These are phyloP conservation scores for Leucoraja erinaceus DNA, from an alignment of 2,113 vertebrate species.

Conservation along the genomic window DNA sequence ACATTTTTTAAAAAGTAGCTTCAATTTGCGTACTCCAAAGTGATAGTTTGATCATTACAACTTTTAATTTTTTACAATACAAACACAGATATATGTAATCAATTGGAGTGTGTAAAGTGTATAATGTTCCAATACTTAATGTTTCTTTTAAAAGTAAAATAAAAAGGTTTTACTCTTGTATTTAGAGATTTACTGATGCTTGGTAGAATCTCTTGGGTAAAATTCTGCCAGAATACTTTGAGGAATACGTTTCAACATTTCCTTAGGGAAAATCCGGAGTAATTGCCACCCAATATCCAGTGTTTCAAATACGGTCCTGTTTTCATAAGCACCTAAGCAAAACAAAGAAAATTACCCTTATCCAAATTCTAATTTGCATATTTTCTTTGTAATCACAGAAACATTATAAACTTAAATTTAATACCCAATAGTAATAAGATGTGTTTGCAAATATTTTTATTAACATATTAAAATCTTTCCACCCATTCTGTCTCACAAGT, in stretches of 20 bases:
- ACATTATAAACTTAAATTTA: neutral
- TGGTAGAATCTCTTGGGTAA: conserved; percentile 48
- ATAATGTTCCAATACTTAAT: neutral
- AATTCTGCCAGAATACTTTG: conserved; percentile 40
- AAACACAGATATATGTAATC: neutral
- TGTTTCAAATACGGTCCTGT: conserved; percentile 41
- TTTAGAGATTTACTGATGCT: conserved; percentile 49
- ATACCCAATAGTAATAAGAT: neutral
- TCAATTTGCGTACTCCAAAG: neutral
- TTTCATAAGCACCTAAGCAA: conserved; percentile 40
- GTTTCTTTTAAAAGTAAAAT: neutral
- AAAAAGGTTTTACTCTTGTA: neutral
- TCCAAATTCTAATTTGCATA: neutral
- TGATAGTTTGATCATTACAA: conserved; percentile 3
- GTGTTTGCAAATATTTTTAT: no score
- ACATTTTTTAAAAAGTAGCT: neutral
- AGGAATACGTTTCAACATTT: conserved; percentile 42
- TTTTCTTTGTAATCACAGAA: neutral
- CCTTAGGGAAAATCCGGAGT: conserved; percentile 42
- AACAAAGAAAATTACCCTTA: neutral
- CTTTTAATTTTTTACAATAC: neutral
- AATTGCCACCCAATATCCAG: conserved; percentile 43
- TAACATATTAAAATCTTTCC: no score
- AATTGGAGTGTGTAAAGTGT: conserved; percentile 19
- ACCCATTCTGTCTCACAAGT: no score